Conservation (phyloP, 2,797 vertebrate genomes). For the Phaenicophaeus curvirostris region DNA sequence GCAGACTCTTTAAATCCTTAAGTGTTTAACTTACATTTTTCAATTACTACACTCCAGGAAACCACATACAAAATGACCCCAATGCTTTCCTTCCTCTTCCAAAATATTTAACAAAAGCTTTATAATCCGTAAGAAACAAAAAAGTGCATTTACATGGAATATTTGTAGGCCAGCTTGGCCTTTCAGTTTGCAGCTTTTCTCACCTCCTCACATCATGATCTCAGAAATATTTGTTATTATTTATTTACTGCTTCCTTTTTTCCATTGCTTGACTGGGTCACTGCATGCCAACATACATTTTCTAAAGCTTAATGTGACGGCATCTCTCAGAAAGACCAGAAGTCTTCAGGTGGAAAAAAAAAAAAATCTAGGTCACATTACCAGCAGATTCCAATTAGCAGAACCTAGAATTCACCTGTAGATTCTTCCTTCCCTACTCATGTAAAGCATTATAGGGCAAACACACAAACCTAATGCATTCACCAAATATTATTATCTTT, state of each 20-base stretch:
- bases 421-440: not conserved
- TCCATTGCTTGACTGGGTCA: not conserved
- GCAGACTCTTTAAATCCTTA: not conserved
- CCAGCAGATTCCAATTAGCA: not conserved
- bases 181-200: not conserved
- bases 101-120: constrained; percentile 5
- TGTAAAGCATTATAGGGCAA: not conserved
- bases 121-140: not conserved
- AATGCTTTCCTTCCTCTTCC: not conserved
- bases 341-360: not conserved
- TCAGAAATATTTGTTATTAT: not conserved
- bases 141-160: not conserved
- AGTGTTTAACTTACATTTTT: constrained; percentile 13
- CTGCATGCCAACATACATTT: not conserved
- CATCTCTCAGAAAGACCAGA: not conserved
- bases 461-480: not conserved
- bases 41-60: not conserved
- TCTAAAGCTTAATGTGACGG: constrained; percentile 4
- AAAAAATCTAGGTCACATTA: not conserved
- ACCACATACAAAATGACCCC: not conserved
- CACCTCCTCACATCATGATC: not conserved
- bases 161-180: not conserved
- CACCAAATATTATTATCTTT: not conserved
- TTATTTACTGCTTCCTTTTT: constrained; percentile 14
- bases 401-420: not conserved